phyloP scores from a whole-genome alignment of 23 tunicate species.

The Styela plicata region DNA sequence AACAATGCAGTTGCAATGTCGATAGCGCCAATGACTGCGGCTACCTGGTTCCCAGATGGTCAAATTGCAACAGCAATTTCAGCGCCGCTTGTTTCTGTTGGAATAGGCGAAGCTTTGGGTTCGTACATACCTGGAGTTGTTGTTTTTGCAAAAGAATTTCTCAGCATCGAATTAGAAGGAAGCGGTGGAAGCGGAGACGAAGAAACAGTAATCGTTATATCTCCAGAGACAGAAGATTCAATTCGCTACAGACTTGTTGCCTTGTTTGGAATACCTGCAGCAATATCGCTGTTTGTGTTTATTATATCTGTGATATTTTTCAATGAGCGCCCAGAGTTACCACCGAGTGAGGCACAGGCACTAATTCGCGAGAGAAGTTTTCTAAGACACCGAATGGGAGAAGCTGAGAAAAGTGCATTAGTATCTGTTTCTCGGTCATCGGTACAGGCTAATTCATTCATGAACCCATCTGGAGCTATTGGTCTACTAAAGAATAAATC shows the following conservation, averaged over 20 bases:
- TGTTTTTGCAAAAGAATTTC: neutral
- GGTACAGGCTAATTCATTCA: neutral
- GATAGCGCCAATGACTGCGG: constrained; percentile 53
- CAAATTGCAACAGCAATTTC: constrained; percentile 70
- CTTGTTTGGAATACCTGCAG: constrained; percentile 41
- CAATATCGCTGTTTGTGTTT: constrained; percentile 25
- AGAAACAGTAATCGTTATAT: neutral
- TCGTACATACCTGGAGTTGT: constrained; percentile 35
- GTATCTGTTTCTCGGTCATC: constrained; percentile 19
- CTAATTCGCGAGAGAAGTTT: constrained; percentile 1
- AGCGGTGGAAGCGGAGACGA: neutral
- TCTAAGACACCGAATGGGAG: neutral
- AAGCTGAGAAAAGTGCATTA: neutral
- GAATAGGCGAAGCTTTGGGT: constrained; percentile 46
- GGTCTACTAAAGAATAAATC: constrained; percentile 5
- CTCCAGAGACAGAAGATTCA: neutral
- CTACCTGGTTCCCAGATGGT: constrained; percentile 70
- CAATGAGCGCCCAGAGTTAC: constrained; percentile 28
- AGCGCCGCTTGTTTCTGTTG: constrained; percentile 43
- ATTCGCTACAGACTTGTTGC: constrained; percentile 22
- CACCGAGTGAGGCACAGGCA: constrained; percentile 49
- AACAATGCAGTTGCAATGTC: constrained; percentile 33
- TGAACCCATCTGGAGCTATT: neutral
- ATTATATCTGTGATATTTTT: constrained; percentile 19
- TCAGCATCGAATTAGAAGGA: neutral